Evolutionary conservation across 2,888 invertebrate genomes (phyloP), one percentile per base, ranked within the genome.

Genomic region (Muschampia plurimacula): DNA sequence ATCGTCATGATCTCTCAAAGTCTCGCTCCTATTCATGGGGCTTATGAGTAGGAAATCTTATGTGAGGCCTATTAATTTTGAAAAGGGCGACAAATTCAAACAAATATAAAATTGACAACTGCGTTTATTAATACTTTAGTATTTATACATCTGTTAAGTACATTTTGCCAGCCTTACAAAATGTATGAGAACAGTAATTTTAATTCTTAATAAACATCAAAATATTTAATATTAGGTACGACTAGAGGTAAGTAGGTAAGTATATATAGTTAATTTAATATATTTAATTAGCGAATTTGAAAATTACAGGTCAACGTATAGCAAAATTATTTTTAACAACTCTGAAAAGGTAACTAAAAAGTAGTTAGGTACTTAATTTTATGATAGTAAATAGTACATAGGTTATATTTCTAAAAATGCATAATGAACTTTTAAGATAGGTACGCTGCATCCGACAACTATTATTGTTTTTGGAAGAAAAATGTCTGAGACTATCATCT

Each of bases 101-200:
- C 74, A 74, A 80, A 74, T 49, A 71, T 65, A 74, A 82, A 86
- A 89, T 90, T 89, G 88, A 88, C 89, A 91, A 88, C 89, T 89
- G 90, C 89, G 79, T 91, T 92, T 92, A 82, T 88, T 89, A 88
- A 82, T 82, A 76, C 75, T 77, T 77, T 75, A 80, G 78, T 79
- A 79, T 78, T 81, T 81, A 82, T 83, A 85, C 79, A 84, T 76
- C 76, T 81, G 79, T 66, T 76, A 52, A 15, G 15, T 52, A 88
- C 91, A 91, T 91, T 92, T 91, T 91, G 92, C 87, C 93, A 93
- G 93, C 93, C 87, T 87, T 77, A 83, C 92, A 92, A 92, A 92
- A 92, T 92, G 90, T 78, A 72, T 67, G 67, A 69, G 52, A 75
- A 55, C 65, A 66, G 36, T 39, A 32, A 62, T 62, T 39, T 39